Conservation (phyloP, 2,888 invertebrate genomes). For the Nebria brevicollis region DNA sequence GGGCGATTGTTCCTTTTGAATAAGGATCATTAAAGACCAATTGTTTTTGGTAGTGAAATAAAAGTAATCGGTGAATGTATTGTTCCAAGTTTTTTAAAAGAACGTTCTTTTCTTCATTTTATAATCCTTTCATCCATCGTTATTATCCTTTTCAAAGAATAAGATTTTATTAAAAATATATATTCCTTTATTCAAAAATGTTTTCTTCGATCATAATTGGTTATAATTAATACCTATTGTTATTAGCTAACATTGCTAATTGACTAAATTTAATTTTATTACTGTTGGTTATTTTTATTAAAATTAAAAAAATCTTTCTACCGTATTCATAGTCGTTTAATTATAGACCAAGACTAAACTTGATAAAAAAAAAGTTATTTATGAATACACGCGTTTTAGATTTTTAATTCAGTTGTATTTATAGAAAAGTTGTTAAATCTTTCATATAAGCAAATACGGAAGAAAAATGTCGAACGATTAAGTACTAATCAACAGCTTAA, state of each 20-base stretch:
- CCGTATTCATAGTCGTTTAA: no score
- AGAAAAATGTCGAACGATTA: not conserved
- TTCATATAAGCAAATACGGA: not conserved
- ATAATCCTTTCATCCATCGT: not conserved
- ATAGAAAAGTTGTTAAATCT: not conserved
- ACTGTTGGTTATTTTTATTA: no score
- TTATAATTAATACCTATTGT: no score
- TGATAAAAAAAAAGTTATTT: no score
- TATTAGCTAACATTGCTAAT: no score
- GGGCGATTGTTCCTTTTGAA: not conserved
- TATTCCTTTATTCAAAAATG: not conserved
- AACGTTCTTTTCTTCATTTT: not conserved
- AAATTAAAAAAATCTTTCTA: no score
- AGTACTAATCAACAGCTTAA: not conserved
- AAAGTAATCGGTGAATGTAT: not conserved
- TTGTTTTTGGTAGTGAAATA: not conserved
- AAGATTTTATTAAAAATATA: not conserved
- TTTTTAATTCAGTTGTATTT: no score
- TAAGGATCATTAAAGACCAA: not conserved
- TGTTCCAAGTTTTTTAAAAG: not conserved
- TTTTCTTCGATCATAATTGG: not conserved
- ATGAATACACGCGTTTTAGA: no score
- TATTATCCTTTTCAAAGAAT: not conserved
- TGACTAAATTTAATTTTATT: no score
- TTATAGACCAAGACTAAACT: no score